Evolutionary conservation across 92 coral and sea anemone genomes (phyloP).

Genomic region (Porites lobata): DNA sequence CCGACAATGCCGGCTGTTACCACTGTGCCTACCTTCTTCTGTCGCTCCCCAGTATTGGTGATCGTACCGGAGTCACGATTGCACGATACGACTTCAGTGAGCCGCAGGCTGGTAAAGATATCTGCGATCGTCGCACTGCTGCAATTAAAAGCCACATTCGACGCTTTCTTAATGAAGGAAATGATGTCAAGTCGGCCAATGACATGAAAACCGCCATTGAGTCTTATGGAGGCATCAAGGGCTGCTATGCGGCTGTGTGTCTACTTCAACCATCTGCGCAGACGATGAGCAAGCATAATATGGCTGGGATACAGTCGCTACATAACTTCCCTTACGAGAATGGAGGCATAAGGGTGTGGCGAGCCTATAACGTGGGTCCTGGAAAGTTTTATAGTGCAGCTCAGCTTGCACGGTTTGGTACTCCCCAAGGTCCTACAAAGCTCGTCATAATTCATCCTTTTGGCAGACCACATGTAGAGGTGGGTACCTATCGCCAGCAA

Average conservation of each 20-base stretch:
- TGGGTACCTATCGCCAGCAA: constrained; percentile 12
- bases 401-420: constrained; percentile 8
- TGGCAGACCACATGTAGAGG: not conserved
- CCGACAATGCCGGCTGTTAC: constrained; percentile 53
- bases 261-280: not conserved
- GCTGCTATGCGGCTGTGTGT: constrained; percentile 32
- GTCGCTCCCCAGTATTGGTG: constrained; percentile 19
- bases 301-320: constrained; percentile 28
- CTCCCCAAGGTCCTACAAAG: constrained; percentile 36
- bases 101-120: constrained; percentile 37
- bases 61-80: constrained; percentile 22
- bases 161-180: constrained; percentile 30
- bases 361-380: constrained; percentile 28
- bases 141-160: constrained; percentile 43
- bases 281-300: constrained; percentile 19
- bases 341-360: constrained; percentile 41
- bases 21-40: constrained; percentile 35
- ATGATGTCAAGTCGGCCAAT: constrained; percentile 11
- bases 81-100: constrained; percentile 21
- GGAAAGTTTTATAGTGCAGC: constrained; percentile 22
- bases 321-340: constrained; percentile 25
- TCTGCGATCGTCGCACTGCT: constrained; percentile 42
- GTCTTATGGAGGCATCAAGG: constrained; percentile 44
- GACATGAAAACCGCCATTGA: constrained; percentile 38
- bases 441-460: constrained; percentile 1